Percentiles rank a stretch among this genome's conserved stretches.
phyloP scores from a whole-genome alignment of 2,888 invertebrate genomes.

The Drosophila subquinaria region DNA sequence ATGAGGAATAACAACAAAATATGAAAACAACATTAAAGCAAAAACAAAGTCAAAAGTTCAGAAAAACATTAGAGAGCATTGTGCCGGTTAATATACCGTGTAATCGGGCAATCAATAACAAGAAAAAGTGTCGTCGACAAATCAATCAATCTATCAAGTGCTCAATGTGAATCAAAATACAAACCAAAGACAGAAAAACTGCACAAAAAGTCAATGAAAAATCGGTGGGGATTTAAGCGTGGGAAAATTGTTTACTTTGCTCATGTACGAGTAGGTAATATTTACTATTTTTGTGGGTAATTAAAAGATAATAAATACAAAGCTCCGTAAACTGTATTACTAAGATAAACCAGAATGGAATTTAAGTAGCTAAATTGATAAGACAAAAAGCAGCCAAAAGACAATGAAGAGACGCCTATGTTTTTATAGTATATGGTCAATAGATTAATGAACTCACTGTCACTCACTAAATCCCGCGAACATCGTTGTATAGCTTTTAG shows the following conservation, averaged over 20 bases:
- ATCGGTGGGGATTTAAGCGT: conserved; percentile 58
- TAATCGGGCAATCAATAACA: conserved; percentile 26
- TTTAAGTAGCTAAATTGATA: conserved; percentile 50
- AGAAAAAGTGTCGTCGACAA: conserved; percentile 29
- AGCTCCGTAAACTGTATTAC: background rate
- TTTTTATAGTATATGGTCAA: conserved; percentile 8
- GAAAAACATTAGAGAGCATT: conserved; percentile 13
- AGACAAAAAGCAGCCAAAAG: conserved; percentile 12
- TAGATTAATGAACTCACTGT: conserved; percentile 58
- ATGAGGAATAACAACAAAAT: conserved; percentile 52
- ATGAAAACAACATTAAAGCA: conserved; percentile 45
- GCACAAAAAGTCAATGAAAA: conserved; percentile 64
- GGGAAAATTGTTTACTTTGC: conserved; percentile 69
- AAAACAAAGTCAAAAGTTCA: conserved; percentile 51
- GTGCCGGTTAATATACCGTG: conserved; percentile 6
- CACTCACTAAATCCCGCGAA: conserved; percentile 49
- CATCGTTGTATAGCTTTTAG: conserved; percentile 31
- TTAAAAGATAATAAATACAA: conserved; percentile 32
- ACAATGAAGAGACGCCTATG: conserved; percentile 4
- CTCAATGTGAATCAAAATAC: conserved; percentile 39
- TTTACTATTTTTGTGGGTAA: conserved; percentile 15
- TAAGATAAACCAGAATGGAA: conserved; percentile 40
- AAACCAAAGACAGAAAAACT: conserved; percentile 23
- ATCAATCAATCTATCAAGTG: conserved; percentile 37
- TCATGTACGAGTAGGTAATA: conserved; percentile 20